Evolutionary conservation across 2,888 invertebrate genomes (phyloP).

Genomic region (Sesamia inferens): DNA sequence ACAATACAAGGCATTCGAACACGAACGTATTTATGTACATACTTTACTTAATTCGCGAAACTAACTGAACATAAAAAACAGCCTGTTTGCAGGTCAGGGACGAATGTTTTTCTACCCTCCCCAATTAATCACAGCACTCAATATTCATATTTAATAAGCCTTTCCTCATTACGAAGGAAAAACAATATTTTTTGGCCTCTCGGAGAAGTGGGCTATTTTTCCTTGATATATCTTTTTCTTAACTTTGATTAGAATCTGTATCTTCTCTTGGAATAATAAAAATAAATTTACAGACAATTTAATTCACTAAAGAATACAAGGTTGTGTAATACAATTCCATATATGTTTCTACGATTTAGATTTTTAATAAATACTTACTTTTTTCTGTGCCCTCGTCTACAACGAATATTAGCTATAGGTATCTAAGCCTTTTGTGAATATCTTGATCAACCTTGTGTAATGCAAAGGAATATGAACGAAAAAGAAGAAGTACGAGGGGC

Average conservation of each 20-base stretch:
- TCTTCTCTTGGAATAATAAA: not conserved
- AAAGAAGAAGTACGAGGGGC: not conserved
- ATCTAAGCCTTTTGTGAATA: too few species aligned
- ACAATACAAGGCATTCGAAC: slow-evolving; percentile 7
- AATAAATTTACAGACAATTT: not conserved
- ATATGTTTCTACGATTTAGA: too few species aligned
- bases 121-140: slow-evolving; percentile 42
- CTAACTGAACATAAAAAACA: slow-evolving; percentile 17
- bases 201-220: not conserved
- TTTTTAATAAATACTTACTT: too few species aligned
- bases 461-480: not conserved
- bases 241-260: not conserved
- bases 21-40: too few species aligned
- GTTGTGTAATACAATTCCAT: slow-evolving; percentile 27
- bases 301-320: slow-evolving; percentile 5
- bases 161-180: slow-evolving; percentile 29
- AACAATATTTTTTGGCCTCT: not conserved
- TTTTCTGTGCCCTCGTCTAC: too few species aligned
- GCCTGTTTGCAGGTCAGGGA: slow-evolving; percentile 38
- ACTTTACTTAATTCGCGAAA: slow-evolving; percentile 35
- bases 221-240: slow-evolving; percentile 5
- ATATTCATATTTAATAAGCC: slow-evolving; percentile 41
- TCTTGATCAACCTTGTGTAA: too few species aligned
- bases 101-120: slow-evolving; percentile 19
- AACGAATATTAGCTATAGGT: too few species aligned